A percentile compares a stretch with the other conserved stretches of the same genome.
phyloP scores from a whole-genome alignment of 2,888 invertebrate genomes.

The Apomyelois bistriatella region DNA sequence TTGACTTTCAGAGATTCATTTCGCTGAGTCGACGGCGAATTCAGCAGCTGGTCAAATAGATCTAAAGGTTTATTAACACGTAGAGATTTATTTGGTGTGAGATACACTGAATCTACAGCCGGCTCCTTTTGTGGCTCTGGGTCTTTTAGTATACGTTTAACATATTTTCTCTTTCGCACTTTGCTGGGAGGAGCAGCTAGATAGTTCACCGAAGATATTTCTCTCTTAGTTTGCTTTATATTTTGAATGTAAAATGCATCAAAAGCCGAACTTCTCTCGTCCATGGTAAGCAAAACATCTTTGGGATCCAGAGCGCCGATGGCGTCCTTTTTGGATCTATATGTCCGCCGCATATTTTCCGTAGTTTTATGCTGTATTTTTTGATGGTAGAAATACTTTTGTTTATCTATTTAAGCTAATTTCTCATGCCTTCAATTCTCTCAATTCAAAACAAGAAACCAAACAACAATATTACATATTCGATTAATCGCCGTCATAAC shows the following conservation, averaged over 20 bases:
- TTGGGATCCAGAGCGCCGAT: slow-evolving; percentile 46
- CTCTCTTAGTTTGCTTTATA: slow-evolving; percentile 67
- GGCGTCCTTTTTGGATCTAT: slow-evolving; percentile 59
- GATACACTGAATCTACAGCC: slow-evolving; percentile 39
- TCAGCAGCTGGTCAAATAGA: slow-evolving; percentile 61
- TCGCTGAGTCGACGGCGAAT: slow-evolving; percentile 37
- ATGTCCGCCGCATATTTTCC: slow-evolving; percentile 60
- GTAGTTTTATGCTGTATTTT: background rate
- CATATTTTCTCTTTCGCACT: slow-evolving; percentile 65
- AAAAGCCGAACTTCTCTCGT: slow-evolving; percentile 58
- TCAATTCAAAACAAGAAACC: background rate
- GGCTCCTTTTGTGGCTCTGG: slow-evolving; percentile 36
- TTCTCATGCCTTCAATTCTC: too few relatives aligned
- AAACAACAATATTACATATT: too few relatives aligned
- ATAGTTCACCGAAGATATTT: slow-evolving; percentile 51
- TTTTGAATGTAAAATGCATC: slow-evolving; percentile 71
- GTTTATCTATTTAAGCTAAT: too few relatives aligned
- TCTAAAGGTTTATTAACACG: slow-evolving; percentile 61
- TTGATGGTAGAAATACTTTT: background rate
- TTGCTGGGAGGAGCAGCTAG: slow-evolving; percentile 42
- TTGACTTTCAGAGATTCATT: slow-evolving; percentile 17
- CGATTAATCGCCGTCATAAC: too few relatives aligned
- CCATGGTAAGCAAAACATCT: slow-evolving; percentile 51
- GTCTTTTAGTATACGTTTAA: slow-evolving; percentile 59
- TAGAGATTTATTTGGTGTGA: slow-evolving; percentile 70